Base-by-base conservation (phyloP, 2,888 invertebrate species). In the Trimorus sp. region DNA sequence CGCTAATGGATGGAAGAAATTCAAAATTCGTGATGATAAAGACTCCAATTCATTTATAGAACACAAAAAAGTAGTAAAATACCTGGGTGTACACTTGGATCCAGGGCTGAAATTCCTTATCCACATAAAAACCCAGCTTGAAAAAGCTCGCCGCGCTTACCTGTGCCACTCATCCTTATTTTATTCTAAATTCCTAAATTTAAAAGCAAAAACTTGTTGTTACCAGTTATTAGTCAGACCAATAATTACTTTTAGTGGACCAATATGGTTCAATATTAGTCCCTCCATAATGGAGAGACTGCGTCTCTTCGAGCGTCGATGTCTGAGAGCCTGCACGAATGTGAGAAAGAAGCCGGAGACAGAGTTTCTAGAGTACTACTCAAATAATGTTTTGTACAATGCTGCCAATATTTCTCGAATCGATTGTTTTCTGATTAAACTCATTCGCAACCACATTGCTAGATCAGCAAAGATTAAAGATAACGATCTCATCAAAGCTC, bases 101-200 rank as follows among this genome's bases (percentile, higher is more conserved):
- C 53, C 82, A 5, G 63, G 48, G 14, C 36, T 85, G 0, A 78
- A 62, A 9, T 76, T 70, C 26, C 38, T 68, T 8, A 40, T 66
- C 0, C 84, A 84, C 38, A 38, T 83, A 0, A 53, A 74, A 11
- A 80, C 16, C 0, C 76, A 82, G 82, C 0, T 85, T 12, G 5
- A 77, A 12, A 85, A 85, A 82, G 83, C 83, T 0, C 78, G 78
- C 77, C 80, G 75, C 9, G 80, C 83, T 0, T 85, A 83, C 15
- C 62, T 56, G 1, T 45, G 42, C 9, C 0, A 42, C 0, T 73
- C 40, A 4, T 45, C 59, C 40, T 45, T 86, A n/a, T 84, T 86
- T 14, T 79, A 82, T 40, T 82, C 69, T 5, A 74, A 60, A 12
- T 38, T 69, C 12, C 40, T 86, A 0, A 51, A 83, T 2, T 15